Percentiles rank a stretch among this genome's conserved stretches.
Evolutionary conservation across 2,113 vertebrate genomes (phyloP).

Genomic region (Phocoena phocoena): DNA sequence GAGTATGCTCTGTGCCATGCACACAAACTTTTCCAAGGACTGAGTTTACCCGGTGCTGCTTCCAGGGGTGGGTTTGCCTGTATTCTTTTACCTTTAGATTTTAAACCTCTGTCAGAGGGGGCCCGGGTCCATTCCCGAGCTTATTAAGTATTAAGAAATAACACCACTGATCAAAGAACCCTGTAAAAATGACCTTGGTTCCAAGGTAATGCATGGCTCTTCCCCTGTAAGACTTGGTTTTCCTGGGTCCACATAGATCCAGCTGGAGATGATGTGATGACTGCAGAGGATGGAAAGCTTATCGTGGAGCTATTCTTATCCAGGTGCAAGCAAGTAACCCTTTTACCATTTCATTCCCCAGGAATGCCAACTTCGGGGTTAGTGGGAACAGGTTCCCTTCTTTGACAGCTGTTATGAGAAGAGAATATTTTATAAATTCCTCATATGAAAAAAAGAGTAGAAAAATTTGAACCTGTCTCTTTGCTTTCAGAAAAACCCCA

Average conservation of each 20-base stretch:
- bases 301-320: not conserved
- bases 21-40: not conserved
- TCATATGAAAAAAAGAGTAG: not conserved
- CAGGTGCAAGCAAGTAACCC: accelerated
- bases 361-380: accelerated
- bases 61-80: accelerated
- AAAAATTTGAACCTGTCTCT: not conserved
- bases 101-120: not conserved
- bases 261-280: too few species aligned
- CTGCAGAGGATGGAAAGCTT: not conserved
- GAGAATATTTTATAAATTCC: not conserved
- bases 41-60: accelerated
- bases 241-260: not conserved
- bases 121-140: not conserved
- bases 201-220: accelerated
- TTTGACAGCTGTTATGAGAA: not conserved
- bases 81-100: not conserved
- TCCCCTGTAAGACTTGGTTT: accelerated
- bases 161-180: not conserved
- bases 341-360: accelerated
- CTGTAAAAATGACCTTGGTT: not conserved
- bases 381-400: not conserved
- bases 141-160: not conserved
- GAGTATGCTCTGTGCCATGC: not conserved
- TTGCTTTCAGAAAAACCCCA: not conserved